Evolutionary conservation across 2,797 vertebrate genomes (phyloP), one percentile per base, ranked within the genome.

Genomic region (Coluber constrictor): DNA sequence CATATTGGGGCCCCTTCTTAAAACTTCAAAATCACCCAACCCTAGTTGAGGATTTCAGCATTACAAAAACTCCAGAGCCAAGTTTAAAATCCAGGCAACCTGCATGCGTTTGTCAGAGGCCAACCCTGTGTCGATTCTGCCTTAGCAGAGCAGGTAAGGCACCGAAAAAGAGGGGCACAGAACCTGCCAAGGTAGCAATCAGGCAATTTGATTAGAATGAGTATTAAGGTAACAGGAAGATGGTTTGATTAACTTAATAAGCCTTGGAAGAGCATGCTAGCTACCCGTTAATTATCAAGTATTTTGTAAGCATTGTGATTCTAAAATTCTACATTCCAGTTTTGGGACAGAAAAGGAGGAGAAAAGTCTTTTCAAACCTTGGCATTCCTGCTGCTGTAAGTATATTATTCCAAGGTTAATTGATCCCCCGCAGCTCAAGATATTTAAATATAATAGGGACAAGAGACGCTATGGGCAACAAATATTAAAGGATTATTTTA

Each of bases 251-350:
- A 93, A 59, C 32, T 25, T 91, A 93, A 93, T 93, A 91, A 89
- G 59, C 59, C 70, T 43, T 87, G 86, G 87, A 93, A 93, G 87
- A 91, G 51, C 27, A 66, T 23, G 56, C 59, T 18, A 63, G 47
- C 70, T 89, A 93, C 93, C 90, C 63, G 43, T 51, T 63, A 93
- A 93, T 93, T 93, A 93, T 57, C 93, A 89, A 63, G 87, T 93
- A 90, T 93, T 93, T 93, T 89, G 93, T 86, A 93, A 93, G 93
- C 93, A 93, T 61, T 13, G 23, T 93, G 90, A 93, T 86, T 93
- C 54, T 90, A 88, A 93, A 93, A 90, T 93, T 57, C 93, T 93
- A 93, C 66, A 89, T 70, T 89, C 57, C 8, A 87, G n/a, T 18
- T 89, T 91, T 83, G 13, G 51, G 37, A 89, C 1, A 12, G 32